Conservation (phyloP, 2,113 vertebrate species). For the Sminthopsis crassicaudata region DNA sequence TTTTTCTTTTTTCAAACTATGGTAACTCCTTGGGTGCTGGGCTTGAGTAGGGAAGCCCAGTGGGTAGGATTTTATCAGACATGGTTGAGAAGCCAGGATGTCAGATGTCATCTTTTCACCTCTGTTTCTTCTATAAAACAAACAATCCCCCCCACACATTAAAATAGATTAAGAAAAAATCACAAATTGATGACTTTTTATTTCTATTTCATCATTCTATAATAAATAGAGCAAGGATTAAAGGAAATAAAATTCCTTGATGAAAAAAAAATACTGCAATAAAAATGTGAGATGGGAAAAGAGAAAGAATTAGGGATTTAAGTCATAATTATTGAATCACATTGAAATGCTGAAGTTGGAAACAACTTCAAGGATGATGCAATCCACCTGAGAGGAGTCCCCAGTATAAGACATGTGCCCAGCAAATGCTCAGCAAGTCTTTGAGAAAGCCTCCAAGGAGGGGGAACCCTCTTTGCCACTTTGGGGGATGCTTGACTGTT, state of each 20-base stretch:
- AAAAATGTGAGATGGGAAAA: background rate
- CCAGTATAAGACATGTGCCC: rapidly evolving
- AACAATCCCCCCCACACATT: background rate
- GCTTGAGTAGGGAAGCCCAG: background rate
- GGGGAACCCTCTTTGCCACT: background rate
- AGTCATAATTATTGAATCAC: background rate
- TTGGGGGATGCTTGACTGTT: background rate
- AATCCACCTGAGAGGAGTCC: background rate
- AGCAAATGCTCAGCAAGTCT: background rate
- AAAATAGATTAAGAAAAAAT: background rate
- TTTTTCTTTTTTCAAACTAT: background rate
- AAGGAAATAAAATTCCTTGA: background rate
- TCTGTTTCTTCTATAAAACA: background rate
- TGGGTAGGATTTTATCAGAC: background rate
- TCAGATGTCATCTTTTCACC: background rate
- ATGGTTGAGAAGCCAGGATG: background rate
- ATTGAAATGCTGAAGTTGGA: background rate
- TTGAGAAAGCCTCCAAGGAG: background rate
- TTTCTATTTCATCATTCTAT: background rate
- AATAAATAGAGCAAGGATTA: background rate
- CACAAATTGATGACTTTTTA: background rate
- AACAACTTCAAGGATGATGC: background rate
- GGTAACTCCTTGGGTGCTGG: background rate
- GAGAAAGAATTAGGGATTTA: background rate
- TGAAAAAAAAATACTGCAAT: background rate